Evolutionary conservation across 2,113 vertebrate species (phyloP).

Genomic region (Caracal caracal): DNA sequence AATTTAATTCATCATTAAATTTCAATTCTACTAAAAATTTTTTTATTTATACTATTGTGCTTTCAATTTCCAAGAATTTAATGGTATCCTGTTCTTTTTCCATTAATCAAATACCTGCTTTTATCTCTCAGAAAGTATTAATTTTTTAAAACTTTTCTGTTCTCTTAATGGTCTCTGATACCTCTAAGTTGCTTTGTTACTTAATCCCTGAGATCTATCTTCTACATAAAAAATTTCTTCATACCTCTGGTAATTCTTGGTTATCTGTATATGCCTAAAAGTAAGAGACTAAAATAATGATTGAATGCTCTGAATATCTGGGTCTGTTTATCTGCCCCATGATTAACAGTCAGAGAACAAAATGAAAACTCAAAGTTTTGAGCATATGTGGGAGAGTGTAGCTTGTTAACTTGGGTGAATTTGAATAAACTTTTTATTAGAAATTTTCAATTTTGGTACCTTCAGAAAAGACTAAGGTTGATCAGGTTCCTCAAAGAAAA

Average conservation of each 20-base stretch:
- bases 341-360: background rate
- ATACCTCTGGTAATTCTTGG: background rate
- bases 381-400: background rate
- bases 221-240: background rate
- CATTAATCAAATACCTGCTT: background rate
- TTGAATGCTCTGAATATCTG: background rate
- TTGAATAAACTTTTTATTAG: background rate
- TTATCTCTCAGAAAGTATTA: background rate
- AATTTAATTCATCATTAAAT: conserved; percentile 35
- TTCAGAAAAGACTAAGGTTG: background rate
- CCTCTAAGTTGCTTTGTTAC: background rate
- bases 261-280: background rate
- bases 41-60: background rate
- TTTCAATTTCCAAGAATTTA: conserved; percentile 30
- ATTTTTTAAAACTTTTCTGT: background rate
- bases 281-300: background rate
- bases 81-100: background rate
- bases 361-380: background rate
- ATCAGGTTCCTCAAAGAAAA: background rate
- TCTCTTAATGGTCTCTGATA: background rate
- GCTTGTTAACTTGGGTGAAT: background rate
- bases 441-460: background rate
- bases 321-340: background rate
- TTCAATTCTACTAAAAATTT: background rate
- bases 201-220: background rate